Evolutionary conservation across 2,113 vertebrate species (phyloP), one percentile per base, ranked within the genome.

Genomic region (Gorsachius goisagi): DNA sequence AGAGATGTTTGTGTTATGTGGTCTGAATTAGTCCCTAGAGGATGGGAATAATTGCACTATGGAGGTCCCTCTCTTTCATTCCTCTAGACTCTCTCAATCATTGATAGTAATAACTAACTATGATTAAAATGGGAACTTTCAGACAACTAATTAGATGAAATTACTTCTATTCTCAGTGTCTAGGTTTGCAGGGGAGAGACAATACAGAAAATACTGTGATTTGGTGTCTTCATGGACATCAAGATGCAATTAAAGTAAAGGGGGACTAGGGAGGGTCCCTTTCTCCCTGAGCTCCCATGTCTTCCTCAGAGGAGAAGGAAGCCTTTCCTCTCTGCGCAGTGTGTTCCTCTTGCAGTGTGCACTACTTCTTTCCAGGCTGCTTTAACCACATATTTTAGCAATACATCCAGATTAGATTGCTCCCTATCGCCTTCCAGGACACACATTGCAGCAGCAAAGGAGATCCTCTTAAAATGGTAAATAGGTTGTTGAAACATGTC

Each of bases 101-200:
- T 28, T 83, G 84, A 52, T 78, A 78, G 60, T 62, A 89, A 90
- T 92, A 95, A 89, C 37, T 93, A 73, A 35, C 59, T 92, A 95
- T 87, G 86, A 95, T 94, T 92, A 95, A 97, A 95, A 95, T 60
- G 23, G 35, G 60, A 93, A 89, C 44, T 95, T 93, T 77, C 86
- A 81, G 76, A 30, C 30, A 89, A 67, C 32, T 91, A 93, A 92
- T 91, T 96, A 78, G 41, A 63, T 75, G 2, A 78, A 90, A 91
- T 72, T 71, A 39, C 15, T 66, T 8, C 18, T 63, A 4, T 74
- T 66, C 59, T 56, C 28, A 55, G 28, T 3, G 2, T 66, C 39
- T 56, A 39, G 15, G 11, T 75, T 89, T 89, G 35, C 33, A 84
- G 20, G 7, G 20, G 7, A 53, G 20, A 76, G 39, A 30, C 2